Base-by-base conservation (phyloP, 2,113 vertebrate species). In the Mobula hypostoma region DNA sequence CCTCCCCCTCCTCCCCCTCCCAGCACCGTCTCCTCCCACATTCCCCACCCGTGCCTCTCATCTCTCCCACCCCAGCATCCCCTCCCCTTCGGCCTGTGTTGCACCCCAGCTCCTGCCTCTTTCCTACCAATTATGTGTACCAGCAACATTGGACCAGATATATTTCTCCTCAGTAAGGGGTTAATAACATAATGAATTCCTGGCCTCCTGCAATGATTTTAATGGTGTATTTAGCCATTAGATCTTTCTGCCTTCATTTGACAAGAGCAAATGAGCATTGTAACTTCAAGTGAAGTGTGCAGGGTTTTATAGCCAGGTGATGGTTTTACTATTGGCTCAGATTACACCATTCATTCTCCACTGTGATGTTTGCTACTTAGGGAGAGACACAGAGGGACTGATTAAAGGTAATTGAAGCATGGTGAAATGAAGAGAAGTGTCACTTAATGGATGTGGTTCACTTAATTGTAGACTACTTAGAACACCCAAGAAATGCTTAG, bases 381-480 rank as follows among this genome's bases (percentile, higher is more conserved):
- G n/a, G 94, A 94, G 82, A 95, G 96, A 95, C 96, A 95, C 97
- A 94, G 95, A 96, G 96, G 96, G 97, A 95, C 97, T 98, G 97
- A 98, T 98, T 97, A 96, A 94, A 96, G 96, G 95, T 98, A 97
- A 98, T 98, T 97, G 97, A 97, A 97, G 97, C 95, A 95, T 96
- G 97, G 97, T 97, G 96, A 96, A 96, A 97, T 95, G 97, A 95
- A 95, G 95, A 96, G 96, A 96, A 97, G 97, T 97, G 97, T 97
- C 95, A 95, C 96, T 97, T 97, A 98, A 98, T 98, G 98, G 97
- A 97, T 98, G 97, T 97, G 96, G 96, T 96, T 97, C 96, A 95
- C 97, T 97, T 98, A 98, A 98, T 98, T 98, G 97, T 96, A 96
- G 97, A 97, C 97, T 97, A 96, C 96, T 96, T 95, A 96, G 97